Evolutionary conservation across 1,140 invertebrate genomes (phyloP).

Genomic region (Heliconius eleuchia): DNA sequence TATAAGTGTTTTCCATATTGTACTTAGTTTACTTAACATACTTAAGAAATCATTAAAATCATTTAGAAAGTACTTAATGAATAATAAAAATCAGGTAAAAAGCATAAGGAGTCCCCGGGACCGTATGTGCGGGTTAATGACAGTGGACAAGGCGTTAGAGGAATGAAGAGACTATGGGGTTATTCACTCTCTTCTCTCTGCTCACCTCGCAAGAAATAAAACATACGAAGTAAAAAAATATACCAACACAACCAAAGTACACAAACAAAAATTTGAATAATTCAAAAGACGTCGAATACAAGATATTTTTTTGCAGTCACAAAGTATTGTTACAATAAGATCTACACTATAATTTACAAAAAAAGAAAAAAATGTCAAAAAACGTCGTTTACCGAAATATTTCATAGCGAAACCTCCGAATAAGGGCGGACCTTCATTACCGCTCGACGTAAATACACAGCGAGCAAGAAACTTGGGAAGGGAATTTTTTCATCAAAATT

Average conservation of each 20-base stretch:
- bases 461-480: slow-evolving; percentile 45
- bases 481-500: slow-evolving; percentile 71
- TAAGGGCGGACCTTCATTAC: slow-evolving; percentile 31
- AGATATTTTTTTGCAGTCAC: not conserved
- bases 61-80: too few relatives aligned
- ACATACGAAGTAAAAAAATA: too few relatives aligned
- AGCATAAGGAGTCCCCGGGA: too few relatives aligned
- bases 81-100: too few relatives aligned
- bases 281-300: not conserved
- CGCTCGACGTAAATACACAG: slow-evolving; percentile 36
- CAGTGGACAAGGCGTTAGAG: too few relatives aligned
- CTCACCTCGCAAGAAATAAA: not conserved
- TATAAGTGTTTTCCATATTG: not conserved
- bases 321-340: not conserved
- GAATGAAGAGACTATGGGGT: too few relatives aligned
- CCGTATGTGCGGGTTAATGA: too few relatives aligned
- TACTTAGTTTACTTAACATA: not conserved
- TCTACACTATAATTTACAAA: slow-evolving; percentile 3
- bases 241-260: not conserved
- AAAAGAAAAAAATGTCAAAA: not conserved
- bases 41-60: too few relatives aligned
- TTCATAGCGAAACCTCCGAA: slow-evolving; percentile 8
- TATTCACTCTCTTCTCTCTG: not conserved
- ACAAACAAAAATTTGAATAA: not conserved
- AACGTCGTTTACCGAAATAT: slow-evolving; percentile 14